Base-by-base conservation (phyloP, 92 coral and sea anemone species). In the Epizoanthus fatuus region DNA sequence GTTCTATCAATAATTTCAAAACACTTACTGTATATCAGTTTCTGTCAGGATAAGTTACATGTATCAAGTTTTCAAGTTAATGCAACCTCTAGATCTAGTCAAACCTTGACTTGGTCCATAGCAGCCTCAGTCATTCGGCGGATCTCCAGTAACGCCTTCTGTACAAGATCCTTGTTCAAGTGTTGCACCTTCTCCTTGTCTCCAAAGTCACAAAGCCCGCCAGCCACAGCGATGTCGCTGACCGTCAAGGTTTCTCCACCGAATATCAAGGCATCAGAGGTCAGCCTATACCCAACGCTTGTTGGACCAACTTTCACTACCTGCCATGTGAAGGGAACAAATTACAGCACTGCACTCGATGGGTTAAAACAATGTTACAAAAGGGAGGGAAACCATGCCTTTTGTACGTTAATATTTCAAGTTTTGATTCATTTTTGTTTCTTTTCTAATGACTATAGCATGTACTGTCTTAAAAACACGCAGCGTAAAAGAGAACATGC, bases 51-150 rank as follows among this genome's bases (percentile, higher is more conserved):
- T 29, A 29, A 29, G 32, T 29, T 29, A 29, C 32, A 29, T 29
- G 32, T 29, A 29, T 29, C 32, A 29, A 29, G 32, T 29, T 29
- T 29, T 29, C 32, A 29, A 29, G 32, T 29, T 29, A 29, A 29
- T 29, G 32, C 32, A 29, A 42, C 47, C 47, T 42, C 7, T 42
- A 42, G 47, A 42, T 42, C 47, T 42, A 17, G 10, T 35, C 68
- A 49, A 86, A 95, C 99, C 98, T 97, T 97, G 74, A 97, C 98
- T 77, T 92, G 97, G 73, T 97, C 99, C 45, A 97, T 62, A 32
- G 94, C 90, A 51, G 63, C 89, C 74, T 95, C 99, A 29, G 92
- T 74, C 90, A 89, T 87, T 74, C 82, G 76, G 49, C 88, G 90
- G 6, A 97, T 86, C 59, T 77, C 78, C 17, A 57, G 79, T 76